phyloP scores from a whole-genome alignment of 2,888 invertebrate genomes.

The Eristalis pertinax region DNA sequence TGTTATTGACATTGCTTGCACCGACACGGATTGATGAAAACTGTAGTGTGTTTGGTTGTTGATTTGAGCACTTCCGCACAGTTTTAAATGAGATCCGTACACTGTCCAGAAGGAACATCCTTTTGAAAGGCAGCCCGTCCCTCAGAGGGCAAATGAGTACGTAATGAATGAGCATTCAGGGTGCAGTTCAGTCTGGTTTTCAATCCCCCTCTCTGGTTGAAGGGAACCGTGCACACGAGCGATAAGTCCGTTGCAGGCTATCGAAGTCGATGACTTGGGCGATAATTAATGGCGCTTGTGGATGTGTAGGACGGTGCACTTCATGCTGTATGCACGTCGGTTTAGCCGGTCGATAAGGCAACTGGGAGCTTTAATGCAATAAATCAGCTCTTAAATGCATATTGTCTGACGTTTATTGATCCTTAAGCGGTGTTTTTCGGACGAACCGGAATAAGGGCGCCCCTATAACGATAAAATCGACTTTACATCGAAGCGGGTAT shows the following conservation, averaged over 20 bases:
- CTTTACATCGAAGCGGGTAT: too few relatives aligned
- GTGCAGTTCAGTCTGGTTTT: not conserved
- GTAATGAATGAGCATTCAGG: not conserved
- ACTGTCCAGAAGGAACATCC: not conserved
- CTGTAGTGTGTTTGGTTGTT: not conserved
- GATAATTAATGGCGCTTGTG: constrained; percentile 49
- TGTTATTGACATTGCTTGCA: constrained; percentile 35
- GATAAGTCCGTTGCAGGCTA: constrained; percentile 23
- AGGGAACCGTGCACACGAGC: constrained; percentile 12
- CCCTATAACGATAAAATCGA: not conserved
- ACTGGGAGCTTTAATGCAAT: constrained; percentile 37
- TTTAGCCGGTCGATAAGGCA: constrained; percentile 33
- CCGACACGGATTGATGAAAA: not conserved
- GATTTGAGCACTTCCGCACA: not conserved
- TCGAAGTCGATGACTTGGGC: constrained; percentile 41
- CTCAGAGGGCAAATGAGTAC: not conserved
- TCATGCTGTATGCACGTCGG: constrained; percentile 27
- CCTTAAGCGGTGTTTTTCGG: constrained; percentile 38
- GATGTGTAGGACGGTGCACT: constrained; percentile 40
- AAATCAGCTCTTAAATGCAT: constrained; percentile 69
- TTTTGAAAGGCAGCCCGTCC: not conserved
- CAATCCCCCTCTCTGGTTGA: not conserved
- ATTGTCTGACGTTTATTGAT: constrained; percentile 64
- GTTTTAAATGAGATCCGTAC: constrained; percentile 3
- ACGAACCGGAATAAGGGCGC: not conserved